phyloP scores from a whole-genome alignment of 2,113 vertebrate species.

The Crotophaga sulcirostris region DNA sequence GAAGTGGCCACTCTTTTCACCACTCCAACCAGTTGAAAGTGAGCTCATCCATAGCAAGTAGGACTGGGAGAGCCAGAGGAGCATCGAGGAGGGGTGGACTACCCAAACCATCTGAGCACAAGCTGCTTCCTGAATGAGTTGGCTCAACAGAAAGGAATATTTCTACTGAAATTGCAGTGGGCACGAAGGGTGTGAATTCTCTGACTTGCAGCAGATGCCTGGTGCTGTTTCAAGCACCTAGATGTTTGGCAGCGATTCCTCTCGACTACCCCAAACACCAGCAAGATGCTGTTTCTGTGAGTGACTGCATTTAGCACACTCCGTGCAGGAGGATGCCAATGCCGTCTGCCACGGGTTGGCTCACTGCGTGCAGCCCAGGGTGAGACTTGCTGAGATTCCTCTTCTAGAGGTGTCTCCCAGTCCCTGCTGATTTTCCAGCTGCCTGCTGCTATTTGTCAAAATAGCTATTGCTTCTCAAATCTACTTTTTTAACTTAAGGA shows the following conservation, averaged over 20 bases:
- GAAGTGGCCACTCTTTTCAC: neutral
- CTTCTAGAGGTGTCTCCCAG: neutral
- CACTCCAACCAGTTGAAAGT: neutral
- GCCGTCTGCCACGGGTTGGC: neutral
- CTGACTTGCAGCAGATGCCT: constrained; percentile 27
- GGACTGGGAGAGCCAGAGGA: neutral
- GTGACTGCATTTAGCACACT: neutral
- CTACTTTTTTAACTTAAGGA: neutral
- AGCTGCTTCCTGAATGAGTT: neutral
- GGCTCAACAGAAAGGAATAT: constrained; percentile 10
- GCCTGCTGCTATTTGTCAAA: neutral
- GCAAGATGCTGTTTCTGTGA: neutral
- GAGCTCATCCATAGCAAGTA: neutral
- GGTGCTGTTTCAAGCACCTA: constrained; percentile 27
- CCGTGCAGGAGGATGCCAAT: neutral
- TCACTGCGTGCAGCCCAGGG: neutral
- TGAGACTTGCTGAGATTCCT: neutral
- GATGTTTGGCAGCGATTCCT: neutral
- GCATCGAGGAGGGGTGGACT: rapidly evolving
- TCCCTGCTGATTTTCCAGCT: neutral
- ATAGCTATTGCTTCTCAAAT: neutral
- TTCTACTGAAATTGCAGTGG: neutral
- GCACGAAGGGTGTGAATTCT: neutral
- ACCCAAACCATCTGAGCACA: neutral
- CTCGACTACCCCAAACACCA: neutral